Conservation (phyloP, 1,140 invertebrate genomes). For the Bathynomus jamesi region DNA sequence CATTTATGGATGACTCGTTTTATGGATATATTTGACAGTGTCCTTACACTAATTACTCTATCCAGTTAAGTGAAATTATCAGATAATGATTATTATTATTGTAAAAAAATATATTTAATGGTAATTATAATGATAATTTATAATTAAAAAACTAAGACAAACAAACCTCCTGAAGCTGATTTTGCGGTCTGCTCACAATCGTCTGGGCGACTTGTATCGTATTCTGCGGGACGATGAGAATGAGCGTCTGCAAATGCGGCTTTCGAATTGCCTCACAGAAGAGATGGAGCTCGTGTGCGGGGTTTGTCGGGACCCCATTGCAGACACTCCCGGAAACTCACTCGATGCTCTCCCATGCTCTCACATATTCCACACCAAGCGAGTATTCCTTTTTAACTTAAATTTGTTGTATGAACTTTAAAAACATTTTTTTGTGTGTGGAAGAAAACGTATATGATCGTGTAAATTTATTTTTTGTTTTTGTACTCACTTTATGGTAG, state of each 20-base stretch:
- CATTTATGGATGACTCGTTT: neutral
- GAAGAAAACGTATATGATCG: neutral
- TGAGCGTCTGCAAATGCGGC: constrained; percentile 59
- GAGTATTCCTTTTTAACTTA: no score
- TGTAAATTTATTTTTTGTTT: neutral
- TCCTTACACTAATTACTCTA: neutral
- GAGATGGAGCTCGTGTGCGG: constrained; percentile 67
- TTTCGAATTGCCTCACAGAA: constrained; percentile 59
- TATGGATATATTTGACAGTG: neutral
- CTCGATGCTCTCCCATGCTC: constrained; percentile 72
- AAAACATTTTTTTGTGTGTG: neutral
- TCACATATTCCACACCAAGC: constrained; percentile 76
- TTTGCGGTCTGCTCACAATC: constrained; percentile 62
- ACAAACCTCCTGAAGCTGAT: constrained; percentile 56
- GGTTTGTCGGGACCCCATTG: constrained; percentile 63
- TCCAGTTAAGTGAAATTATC: constrained; percentile 26
- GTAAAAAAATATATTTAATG: no score
- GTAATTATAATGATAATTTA: no score
- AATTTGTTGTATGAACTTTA: neutral
- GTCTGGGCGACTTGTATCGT: constrained; percentile 66
- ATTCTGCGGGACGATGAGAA: constrained; percentile 71
- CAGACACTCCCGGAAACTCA: constrained; percentile 57
- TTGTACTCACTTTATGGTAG: no score
- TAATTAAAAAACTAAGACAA: no score
- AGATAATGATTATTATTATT: no score